Base-by-base conservation (phyloP, 2,888 invertebrate genomes). In the Ochropacha duplaris region DNA sequence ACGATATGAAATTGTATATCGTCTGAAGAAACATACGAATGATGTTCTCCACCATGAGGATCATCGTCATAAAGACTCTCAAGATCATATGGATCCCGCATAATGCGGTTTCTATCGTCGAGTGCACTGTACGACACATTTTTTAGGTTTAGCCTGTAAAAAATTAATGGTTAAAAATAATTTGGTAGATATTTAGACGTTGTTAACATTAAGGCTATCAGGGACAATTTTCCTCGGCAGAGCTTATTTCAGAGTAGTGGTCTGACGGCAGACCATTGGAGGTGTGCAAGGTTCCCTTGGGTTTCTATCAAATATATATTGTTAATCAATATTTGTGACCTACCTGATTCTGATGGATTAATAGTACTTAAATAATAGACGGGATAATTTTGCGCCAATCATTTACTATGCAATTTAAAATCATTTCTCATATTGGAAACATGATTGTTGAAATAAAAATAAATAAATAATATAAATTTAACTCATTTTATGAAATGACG, bases 41-140 rank as follows among this genome's bases (percentile, higher is more conserved):
- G 2, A 90, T 66, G 61, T 90, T 90, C 61, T 91, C 91, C 8
- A 89, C 56, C 90, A 89, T 88, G 26, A 92, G 80, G 49, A 91
- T 79, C 9, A 86, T 28, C 60, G 89, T 90, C 87, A 90, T 88
- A 50, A 90, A 82, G 66, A 90, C 82, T 62, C 91, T 75, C 11
- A 89, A 84, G 34, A 90, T 54, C 86, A 88, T 90, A 71, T 90
- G 90, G 5, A 89, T 66, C 4, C 81, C 81, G 65, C 91, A 91
- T 83, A 89, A 83, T 68, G 60, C 59, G 50, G 78, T 79, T 57
- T 82, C 81, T 5, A 89, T 56, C 6, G 90, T 0, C 2, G 86
- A 78, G 72, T 87, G 86, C 36, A 82, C 74, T 31, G 88, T 86
- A 22, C 86, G 86, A 84, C 90, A 90, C 90, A 90, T 90, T 55